Conservation (phyloP, 2,797 vertebrate genomes). For the Falco naumanni region DNA sequence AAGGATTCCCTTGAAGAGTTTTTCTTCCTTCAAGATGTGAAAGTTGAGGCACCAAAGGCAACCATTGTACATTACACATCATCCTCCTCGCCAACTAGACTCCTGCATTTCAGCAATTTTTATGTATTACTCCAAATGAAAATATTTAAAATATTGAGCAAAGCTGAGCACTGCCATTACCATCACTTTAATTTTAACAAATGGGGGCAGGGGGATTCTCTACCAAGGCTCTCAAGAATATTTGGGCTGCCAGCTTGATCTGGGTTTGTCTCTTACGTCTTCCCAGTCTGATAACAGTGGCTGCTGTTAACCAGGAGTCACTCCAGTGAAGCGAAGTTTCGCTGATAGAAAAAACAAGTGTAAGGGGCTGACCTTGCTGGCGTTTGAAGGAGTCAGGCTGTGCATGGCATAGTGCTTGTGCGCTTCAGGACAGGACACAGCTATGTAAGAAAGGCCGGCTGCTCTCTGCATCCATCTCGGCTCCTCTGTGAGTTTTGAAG, state of each 20-base stretch:
- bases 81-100: background rate
- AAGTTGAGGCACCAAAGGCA: background rate
- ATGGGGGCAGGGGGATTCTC: background rate
- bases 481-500: background rate
- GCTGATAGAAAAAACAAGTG: background rate
- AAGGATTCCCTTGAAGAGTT: background rate
- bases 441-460: fast-evolving
- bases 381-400: background rate
- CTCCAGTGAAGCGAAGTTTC: background rate
- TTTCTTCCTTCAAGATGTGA: background rate
- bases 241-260: background rate
- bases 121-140: background rate
- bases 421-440: background rate
- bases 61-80: background rate
- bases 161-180: background rate
- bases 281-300: background rate
- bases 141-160: background rate
- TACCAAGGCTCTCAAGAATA: background rate
- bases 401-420: fast-evolving
- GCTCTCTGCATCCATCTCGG: background rate
- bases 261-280: background rate
- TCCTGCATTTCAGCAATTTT: background rate
- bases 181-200: background rate
- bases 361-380: background rate
- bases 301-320: background rate